These are phyloP conservation scores for Ceyx melanurus DNA, from an alignment of 2,113 vertebrate genomes.

Conservation along the genomic window DNA sequence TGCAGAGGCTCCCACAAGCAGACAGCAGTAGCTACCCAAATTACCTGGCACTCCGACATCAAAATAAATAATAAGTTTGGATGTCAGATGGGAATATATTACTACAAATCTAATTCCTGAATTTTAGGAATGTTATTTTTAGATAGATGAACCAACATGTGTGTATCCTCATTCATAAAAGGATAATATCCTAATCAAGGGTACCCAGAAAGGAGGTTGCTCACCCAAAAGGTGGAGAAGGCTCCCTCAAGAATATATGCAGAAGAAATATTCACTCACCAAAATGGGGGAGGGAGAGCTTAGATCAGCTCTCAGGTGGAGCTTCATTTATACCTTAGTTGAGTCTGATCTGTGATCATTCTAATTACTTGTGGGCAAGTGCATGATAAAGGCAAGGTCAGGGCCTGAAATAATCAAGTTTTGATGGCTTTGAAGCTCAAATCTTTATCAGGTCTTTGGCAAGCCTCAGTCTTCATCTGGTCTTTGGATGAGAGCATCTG, in stretches of 20 bases:
- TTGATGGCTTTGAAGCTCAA: too few relatives aligned
- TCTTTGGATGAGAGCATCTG: not conserved
- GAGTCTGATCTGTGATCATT: not conserved
- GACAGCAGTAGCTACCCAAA: not conserved
- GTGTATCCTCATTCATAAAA: not conserved
- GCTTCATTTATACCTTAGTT: not conserved
- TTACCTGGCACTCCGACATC: not conserved
- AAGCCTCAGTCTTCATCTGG: not conserved
- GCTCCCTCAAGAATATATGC: not conserved
- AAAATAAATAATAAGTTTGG: not conserved
- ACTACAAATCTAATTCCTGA: not conserved
- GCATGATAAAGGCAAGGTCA: not conserved
- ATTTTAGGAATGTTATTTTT: not conserved
- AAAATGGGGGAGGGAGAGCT: too few relatives aligned
- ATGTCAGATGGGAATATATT: not conserved
- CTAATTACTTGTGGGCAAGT: not conserved
- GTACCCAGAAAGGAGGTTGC: not conserved
- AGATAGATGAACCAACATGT: not conserved
- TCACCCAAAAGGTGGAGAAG: not conserved
- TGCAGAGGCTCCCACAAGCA: not conserved
- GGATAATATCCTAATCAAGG: not conserved
- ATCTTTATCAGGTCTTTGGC: too few relatives aligned
- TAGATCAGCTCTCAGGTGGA: not conserved
- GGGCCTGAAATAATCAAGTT: not conserved
- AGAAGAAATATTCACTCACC: too few relatives aligned